Evolutionary conservation across 2,113 vertebrate species (phyloP), one percentile per base, ranked within the genome.

Genomic region (Hypanus sabinus): DNA sequence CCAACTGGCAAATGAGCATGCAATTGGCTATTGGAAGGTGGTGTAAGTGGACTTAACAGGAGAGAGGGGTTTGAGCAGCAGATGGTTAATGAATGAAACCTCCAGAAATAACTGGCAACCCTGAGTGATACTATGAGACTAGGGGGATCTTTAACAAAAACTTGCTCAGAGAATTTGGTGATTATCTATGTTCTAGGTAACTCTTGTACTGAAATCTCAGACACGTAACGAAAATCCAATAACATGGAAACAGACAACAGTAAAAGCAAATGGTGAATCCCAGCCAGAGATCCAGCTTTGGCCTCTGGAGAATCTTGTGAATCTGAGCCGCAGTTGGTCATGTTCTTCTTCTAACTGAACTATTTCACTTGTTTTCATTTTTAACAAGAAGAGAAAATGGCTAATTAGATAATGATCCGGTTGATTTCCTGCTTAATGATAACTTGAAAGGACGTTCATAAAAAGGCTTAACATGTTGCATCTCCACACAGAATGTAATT

Each of bases 391-490:
- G 20, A 73, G 68, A 73, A 75, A 55, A 71, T 75, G 22, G 91
- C 73, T 93, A 93, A 93, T 73, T 55, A 93, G 91, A 20, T 55
- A 16, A 75, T 73, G 68, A 73, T 73, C 38, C 12, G 38, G 68
- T 55, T 73, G 68, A 75, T 93, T 93, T 93, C 70, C 36, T 93
- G 36, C 68, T 38, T 38, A 71, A 71, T 93, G 68, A 93, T 93
- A 71, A 33, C 33, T 27, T 93, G 68, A 93, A 93, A 93, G 36
- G 9, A 93, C 55, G 55, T 93, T 93, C 68, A 55, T 36, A 93
- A 73, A 46, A 46, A 24, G 36, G 24, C 36, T 46, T 92, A 71
- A 92, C 18, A 92, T 60, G n/a, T 9, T 33, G 27, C 68, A 93
- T 75, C 38, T 46, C 24, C 70, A 73, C 38, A 55, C 14, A 75